Conservation (phyloP, 2,113 vertebrate genomes). For the Casuarius casuarius region DNA sequence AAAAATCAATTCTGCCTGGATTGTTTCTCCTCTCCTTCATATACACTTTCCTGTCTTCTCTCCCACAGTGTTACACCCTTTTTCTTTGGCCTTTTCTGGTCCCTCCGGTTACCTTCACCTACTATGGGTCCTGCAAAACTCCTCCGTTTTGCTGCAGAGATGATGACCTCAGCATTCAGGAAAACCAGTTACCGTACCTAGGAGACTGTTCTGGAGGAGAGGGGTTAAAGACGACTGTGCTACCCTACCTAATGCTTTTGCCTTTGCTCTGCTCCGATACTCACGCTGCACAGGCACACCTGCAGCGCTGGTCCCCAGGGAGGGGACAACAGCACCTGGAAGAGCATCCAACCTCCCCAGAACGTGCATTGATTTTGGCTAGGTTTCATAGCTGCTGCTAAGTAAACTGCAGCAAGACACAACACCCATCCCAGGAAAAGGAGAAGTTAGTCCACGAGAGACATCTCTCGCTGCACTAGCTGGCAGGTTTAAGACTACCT, state of each 20-base stretch:
- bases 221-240: accelerated
- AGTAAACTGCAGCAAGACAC: too few species aligned
- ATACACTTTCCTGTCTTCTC: neutral
- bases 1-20: accelerated
- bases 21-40: neutral
- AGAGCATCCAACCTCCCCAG: neutral
- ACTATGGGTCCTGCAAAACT: neutral
- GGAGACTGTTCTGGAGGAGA: neutral
- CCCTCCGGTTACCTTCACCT: neutral
- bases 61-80: neutral
- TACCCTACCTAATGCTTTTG: neutral
- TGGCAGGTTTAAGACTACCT: neutral
- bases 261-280: accelerated
- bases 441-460: too few species aligned
- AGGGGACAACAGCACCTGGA: neutral
- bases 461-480: too few species aligned
- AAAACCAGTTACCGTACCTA: too few species aligned
- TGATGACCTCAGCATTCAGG: neutral
- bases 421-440: too few species aligned
- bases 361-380: neutral
- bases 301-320: neutral
- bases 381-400: neutral
- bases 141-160: neutral
- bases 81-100: neutral
- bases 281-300: too few species aligned